These are phyloP conservation scores for Empidonax alnorum DNA, from an alignment of 2,113 vertebrate species.

Conservation along the genomic window DNA sequence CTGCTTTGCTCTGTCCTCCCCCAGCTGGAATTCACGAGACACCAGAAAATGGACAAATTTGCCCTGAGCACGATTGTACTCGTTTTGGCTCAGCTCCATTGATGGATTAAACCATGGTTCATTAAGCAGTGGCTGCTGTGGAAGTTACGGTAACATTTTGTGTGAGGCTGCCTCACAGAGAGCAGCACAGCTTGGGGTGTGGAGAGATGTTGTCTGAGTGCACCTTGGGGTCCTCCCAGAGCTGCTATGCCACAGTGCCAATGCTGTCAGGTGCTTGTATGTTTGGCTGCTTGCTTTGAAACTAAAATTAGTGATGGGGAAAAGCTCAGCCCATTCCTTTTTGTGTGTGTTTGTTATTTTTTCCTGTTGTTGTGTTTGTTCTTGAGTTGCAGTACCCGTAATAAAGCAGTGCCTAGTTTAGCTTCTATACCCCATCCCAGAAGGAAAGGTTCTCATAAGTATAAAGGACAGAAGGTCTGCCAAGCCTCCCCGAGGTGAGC, in stretches of 20 bases:
- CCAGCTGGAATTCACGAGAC: neutral
- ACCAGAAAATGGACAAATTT: neutral
- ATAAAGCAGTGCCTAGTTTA: neutral
- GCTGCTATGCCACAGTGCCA: neutral
- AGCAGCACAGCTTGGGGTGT: rapidly evolving
- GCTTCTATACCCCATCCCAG: neutral
- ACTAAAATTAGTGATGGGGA: neutral
- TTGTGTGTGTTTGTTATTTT: neutral
- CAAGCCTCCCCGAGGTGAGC: neutral
- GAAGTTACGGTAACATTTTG: neutral
- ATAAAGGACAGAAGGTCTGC: neutral
- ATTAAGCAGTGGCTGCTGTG: neutral
- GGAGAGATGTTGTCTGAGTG: rapidly evolving
- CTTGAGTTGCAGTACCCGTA: neutral
- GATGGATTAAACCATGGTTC: neutral
- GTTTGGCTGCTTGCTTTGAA: neutral
- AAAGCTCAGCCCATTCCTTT: neutral
- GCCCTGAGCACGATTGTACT: neutral
- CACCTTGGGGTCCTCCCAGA: rapidly evolving
- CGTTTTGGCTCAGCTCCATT: neutral
- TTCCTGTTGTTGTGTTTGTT: neutral
- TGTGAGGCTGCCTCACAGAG: neutral
- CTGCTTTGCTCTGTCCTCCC: neutral
- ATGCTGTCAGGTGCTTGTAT: neutral
- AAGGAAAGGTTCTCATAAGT: neutral